Percentiles rank a stretch among this genome's conserved stretches.
phyloP scores from a whole-genome alignment of 2,888 invertebrate genomes.

The Eupithecia abbreviata region DNA sequence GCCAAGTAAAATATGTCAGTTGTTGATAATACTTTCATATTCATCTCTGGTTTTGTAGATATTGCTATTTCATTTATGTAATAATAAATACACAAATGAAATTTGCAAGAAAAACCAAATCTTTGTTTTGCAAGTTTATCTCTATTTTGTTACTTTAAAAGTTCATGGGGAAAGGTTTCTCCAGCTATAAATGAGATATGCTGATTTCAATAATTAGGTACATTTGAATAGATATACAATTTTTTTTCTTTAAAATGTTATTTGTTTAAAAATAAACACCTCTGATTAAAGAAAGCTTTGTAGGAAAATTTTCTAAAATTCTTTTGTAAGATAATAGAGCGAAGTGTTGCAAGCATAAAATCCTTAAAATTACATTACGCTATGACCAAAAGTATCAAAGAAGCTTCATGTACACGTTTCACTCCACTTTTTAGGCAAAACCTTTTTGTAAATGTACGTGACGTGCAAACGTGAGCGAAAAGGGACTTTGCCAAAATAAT shows the following conservation, averaged over 20 bases:
- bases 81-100: not conserved
- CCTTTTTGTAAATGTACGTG: conserved; percentile 47
- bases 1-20: not conserved
- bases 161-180: not conserved
- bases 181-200: not conserved
- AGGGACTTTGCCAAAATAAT: conserved; percentile 36
- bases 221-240: not conserved
- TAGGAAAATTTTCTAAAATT: not conserved
- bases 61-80: not conserved
- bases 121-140: not conserved
- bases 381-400: conserved; percentile 39
- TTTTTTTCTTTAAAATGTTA: no score
- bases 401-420: conserved; percentile 39
- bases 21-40: not conserved
- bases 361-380: conserved; percentile 34
- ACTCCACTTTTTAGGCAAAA: conserved; percentile 45
- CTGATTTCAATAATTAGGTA: not conserved
- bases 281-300: no score
- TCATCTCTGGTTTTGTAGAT: not conserved
- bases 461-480: conserved; percentile 43
- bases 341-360: conserved; percentile 21
- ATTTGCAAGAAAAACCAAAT: not conserved
- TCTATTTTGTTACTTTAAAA: no score
- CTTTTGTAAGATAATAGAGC: not conserved
- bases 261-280: no score